Percentiles rank a stretch among this genome's conserved stretches.
phyloP scores from a whole-genome alignment of 2,797 vertebrate genomes.

The Protosalanx chinensis region DNA sequence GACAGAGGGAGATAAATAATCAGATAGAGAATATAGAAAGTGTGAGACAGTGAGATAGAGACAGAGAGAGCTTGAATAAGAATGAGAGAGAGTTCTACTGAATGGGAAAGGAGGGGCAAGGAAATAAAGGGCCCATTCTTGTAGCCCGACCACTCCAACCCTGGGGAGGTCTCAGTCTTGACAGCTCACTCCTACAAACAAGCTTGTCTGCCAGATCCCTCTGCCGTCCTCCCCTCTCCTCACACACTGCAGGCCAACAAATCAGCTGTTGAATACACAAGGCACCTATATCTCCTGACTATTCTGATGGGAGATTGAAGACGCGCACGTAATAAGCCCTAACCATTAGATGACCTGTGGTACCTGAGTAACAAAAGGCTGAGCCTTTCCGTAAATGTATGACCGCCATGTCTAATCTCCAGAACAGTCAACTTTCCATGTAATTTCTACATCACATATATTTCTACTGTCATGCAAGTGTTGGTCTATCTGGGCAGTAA shows the following conservation, averaged over 20 bases:
- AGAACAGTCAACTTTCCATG: constrained; percentile 34
- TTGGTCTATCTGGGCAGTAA: constrained; percentile 6
- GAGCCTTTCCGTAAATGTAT: constrained; percentile 32
- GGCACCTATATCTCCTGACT: constrained; percentile 27
- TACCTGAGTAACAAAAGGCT: constrained; percentile 17
- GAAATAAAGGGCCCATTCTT: constrained; percentile 34
- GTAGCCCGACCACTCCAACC: constrained; percentile 17
- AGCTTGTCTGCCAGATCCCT: constrained; percentile 46
- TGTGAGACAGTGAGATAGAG: neutral
- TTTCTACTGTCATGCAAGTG: constrained; percentile 13
- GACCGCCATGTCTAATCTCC: too few species aligned
- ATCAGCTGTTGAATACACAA: constrained; percentile 58
- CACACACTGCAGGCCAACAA: constrained; percentile 29
- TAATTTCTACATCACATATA: constrained; percentile 30
- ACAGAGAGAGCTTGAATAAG: neutral
- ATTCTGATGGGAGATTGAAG: constrained; percentile 48
- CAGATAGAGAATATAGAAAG: neutral
- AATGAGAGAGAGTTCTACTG: constrained; percentile 3
- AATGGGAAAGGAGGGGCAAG: constrained; percentile 5
- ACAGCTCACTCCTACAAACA: constrained; percentile 60
- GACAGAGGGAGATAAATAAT: neutral
- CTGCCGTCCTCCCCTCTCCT: constrained; percentile 6
- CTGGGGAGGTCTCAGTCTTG: constrained; percentile 49
- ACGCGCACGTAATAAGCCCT: constrained; percentile 35
- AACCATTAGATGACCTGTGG: constrained; percentile 31